Conservation (phyloP, 2,888 invertebrate genomes). For the Rhagophthalmus giganteus region DNA sequence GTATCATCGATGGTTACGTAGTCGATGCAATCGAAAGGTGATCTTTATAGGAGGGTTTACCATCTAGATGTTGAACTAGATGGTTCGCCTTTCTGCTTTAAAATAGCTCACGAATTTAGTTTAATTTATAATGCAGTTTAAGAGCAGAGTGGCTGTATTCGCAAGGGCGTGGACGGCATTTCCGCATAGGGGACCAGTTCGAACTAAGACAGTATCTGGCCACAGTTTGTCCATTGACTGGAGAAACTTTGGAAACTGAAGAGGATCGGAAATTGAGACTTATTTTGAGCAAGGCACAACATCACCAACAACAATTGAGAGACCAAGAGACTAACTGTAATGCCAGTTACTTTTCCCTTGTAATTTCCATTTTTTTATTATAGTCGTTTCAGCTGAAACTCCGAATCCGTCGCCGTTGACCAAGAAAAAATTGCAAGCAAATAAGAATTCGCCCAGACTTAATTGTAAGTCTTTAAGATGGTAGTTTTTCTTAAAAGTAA, state of each 20-base stretch:
- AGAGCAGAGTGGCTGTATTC: conserved; percentile 96
- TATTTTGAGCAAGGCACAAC: conserved; percentile 87
- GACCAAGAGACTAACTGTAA: conserved; percentile 63
- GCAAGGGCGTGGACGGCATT: conserved; percentile 89
- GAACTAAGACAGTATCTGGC: conserved; percentile 81
- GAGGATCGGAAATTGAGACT: conserved; percentile 84
- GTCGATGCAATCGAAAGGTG: conserved; percentile 91
- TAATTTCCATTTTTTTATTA: too few relatives aligned
- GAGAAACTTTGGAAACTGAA: conserved; percentile 78
- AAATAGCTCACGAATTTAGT: too few relatives aligned
- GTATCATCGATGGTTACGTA: conserved; percentile 84
- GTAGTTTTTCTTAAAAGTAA: too few relatives aligned
- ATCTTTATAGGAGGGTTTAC: too few relatives aligned
- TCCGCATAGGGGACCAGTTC: conserved; percentile 81
- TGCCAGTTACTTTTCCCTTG: background rate
- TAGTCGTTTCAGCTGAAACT: conserved; percentile 10
- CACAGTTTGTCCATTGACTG: conserved; percentile 82
- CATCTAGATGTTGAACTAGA: too few relatives aligned
- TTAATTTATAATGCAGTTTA: conserved; percentile 70
- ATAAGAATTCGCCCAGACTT: conserved; percentile 56
- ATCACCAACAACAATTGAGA: conserved; percentile 82
- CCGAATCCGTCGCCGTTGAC: conserved; percentile 54
- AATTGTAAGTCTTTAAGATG: conserved; percentile 50
- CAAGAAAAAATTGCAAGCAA: conserved; percentile 57
- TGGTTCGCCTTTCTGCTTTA: too few relatives aligned